Evolutionary conservation across 2,797 vertebrate genomes (phyloP).

Genomic region (Molossus alvarezi): DNA sequence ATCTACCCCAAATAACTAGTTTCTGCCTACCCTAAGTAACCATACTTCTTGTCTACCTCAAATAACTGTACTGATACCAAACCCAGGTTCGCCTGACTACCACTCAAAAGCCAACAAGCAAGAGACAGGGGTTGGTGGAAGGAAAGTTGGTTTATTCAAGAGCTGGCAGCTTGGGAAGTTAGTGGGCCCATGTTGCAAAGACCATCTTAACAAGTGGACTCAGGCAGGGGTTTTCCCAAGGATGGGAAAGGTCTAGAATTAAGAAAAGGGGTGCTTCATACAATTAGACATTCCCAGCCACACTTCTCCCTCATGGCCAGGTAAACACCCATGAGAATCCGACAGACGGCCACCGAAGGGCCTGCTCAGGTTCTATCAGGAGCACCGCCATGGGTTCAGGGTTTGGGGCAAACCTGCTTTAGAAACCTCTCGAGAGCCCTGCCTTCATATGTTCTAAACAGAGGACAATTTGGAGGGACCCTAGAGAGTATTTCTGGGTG

Average conservation of each 20-base stretch:
- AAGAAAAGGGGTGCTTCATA: neutral
- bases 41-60: neutral
- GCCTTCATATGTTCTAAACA: fast-evolving
- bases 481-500: neutral
- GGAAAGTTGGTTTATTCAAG: neutral
- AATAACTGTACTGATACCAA: neutral
- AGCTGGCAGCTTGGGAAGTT: neutral
- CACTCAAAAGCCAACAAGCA: neutral
- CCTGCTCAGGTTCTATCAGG: no score
- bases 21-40: neutral
- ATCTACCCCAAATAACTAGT: neutral
- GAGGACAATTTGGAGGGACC: neutral
- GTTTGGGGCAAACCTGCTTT: neutral
- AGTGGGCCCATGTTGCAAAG: neutral
- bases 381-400: neutral
- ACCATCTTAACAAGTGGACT: neutral
- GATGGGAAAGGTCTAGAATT: neutral
- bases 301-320: neutral
- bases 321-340: neutral
- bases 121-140: neutral
- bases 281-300: neutral
- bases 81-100: neutral
- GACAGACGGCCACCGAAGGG: no score
- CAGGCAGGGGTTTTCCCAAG: neutral
- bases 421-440: neutral